phyloP scores from a whole-genome alignment of 2,113 vertebrate species.

The Hypocryptadius cinnamomeus region DNA sequence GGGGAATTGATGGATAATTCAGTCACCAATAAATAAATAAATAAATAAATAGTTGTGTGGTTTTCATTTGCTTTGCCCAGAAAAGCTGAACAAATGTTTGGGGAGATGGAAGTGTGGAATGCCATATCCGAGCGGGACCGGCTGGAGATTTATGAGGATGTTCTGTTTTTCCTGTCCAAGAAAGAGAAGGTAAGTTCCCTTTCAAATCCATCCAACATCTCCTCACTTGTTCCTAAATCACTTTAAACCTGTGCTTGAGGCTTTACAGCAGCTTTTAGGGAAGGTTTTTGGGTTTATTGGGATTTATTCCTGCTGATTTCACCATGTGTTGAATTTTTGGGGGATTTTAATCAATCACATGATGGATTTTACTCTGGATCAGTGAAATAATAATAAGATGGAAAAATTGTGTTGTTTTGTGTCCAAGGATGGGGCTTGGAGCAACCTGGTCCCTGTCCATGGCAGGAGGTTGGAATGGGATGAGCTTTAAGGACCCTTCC shows the following conservation, averaged over 20 bases:
- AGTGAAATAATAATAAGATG: neutral
- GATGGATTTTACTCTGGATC: neutral
- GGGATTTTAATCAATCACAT: accelerated
- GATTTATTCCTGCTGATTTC: neutral
- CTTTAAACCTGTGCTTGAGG: accelerated
- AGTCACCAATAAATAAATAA: accelerated
- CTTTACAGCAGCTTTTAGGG: neutral
- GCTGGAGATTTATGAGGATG: neutral
- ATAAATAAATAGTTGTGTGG: accelerated
- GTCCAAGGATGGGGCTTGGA: neutral
- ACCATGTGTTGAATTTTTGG: accelerated
- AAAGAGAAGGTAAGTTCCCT: neutral
- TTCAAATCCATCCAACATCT: accelerated
- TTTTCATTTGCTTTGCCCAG: neutral
- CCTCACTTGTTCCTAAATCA: neutral
- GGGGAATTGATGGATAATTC: neutral
- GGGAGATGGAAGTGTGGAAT: neutral
- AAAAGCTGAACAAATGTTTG: neutral
- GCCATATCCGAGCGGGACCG: neutral
- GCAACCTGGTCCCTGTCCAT: neutral
- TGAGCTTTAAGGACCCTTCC: neutral
- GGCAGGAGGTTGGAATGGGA: neutral
- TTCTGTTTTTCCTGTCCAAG: neutral
- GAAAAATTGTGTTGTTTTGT: accelerated
- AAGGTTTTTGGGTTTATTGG: neutral